Base-by-base conservation (phyloP, 2,888 invertebrate genomes). In the Disparrhopalites patrizii region DNA sequence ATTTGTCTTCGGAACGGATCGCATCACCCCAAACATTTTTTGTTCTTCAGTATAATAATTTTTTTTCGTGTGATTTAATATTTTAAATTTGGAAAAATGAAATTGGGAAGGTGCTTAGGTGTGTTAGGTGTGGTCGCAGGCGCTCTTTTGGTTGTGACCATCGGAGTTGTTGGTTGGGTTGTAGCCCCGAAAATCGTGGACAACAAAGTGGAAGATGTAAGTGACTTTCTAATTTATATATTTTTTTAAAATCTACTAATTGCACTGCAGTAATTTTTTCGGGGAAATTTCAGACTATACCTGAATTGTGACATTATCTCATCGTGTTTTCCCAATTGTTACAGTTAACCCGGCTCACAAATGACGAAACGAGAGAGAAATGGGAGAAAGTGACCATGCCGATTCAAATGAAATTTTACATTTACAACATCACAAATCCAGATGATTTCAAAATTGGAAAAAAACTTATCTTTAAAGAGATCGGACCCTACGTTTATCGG, bases 321-420 rank as follows among this genome's bases (percentile, higher is more conserved):
- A n/a, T n/a, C n/a, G n/a, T n/a, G n/a, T n/a, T n/a, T n/a, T n/a
- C n/a, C n/a, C n/a, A n/a, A 8, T n/a, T n/a, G n/a, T 68, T 43
- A 36, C 57, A 74, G 74, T 65, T 70, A 71, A 71, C 71, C 18
- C 18, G 67, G 25, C 63, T 74, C 10, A 68, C 69, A 10, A 69
- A 72, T 54, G 74, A 70, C 2, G 73, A 72, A 8, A 66, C 67
- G 2, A 72, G 43, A n/a, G 69, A 69, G 3, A 73, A 73, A 56
- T 50, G 60, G 54, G 31, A 1, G 10, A 47, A 63, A 30, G 55
- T 50, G 10, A 23, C 36, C 7, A 18, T 20, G 18, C 43, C 47
- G 18, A 50, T 43, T n/a, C 27, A 62, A 38, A 15, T 57, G 1
- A 51, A 33, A 27, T 62, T 67, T 36, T 63, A 67, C 15, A 27